These are phyloP conservation scores for Trissolcus japonicus DNA, from an alignment of 2,888 invertebrate species.

Conservation along the genomic window DNA sequence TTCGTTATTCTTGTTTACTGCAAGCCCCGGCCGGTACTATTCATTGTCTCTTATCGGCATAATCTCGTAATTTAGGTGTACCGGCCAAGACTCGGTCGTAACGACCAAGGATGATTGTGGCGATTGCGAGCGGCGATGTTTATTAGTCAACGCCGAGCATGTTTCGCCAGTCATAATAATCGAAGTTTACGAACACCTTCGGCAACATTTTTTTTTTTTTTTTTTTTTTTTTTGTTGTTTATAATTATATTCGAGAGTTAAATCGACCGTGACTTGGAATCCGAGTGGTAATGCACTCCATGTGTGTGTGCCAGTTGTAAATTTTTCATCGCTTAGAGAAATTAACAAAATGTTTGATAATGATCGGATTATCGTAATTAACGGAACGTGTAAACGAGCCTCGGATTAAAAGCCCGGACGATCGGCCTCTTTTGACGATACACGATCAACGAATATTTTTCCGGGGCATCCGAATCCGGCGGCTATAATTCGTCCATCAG, in stretches of 20 bases:
- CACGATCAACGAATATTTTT: conserved; percentile 3
- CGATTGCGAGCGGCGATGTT: conserved; percentile 10
- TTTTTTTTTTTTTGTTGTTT: too few relatives aligned
- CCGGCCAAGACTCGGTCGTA: conserved; percentile 25
- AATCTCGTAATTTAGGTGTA: conserved; percentile 42
- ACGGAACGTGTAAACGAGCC: too few relatives aligned
- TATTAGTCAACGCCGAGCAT: conserved; percentile 17
- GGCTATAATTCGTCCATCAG: conserved; percentile 16
- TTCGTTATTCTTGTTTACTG: too few relatives aligned
- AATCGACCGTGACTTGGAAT: background rate
- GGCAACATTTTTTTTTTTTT: background rate
- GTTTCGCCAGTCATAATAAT: conserved; percentile 9
- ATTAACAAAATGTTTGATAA: too few relatives aligned
- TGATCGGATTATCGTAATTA: too few relatives aligned
- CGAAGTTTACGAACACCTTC: conserved; percentile 11
- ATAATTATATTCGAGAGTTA: too few relatives aligned
- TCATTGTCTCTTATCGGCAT: conserved; percentile 32
- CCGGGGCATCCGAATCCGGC: conserved; percentile 2
- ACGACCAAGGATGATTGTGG: conserved; percentile 21
- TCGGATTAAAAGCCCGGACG: too few relatives aligned
- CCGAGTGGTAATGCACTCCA: too few relatives aligned
- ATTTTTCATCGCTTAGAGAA: too few relatives aligned
- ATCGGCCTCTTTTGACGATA: too few relatives aligned
- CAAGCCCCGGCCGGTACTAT: too few relatives aligned
- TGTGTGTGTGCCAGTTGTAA: too few relatives aligned